Conservation (phyloP, 2,113 vertebrate genomes). For the Blennius ocellaris region DNA sequence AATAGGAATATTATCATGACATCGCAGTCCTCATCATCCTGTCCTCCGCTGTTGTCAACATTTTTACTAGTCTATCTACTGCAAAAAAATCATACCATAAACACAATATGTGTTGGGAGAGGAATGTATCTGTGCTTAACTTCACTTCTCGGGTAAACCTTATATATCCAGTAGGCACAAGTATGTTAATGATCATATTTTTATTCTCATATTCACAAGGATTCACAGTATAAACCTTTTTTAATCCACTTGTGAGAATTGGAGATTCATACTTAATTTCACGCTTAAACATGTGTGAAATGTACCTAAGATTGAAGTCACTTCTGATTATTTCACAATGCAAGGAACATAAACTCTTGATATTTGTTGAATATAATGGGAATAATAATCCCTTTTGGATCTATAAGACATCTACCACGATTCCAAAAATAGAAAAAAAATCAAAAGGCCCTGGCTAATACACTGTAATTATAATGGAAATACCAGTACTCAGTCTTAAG, state of each 20-base stretch:
- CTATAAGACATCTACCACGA: background rate
- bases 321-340: background rate
- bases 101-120: background rate
- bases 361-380: conserved; percentile 3
- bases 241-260: too few relatives aligned
- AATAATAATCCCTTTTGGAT: conserved; percentile 1
- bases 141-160: background rate
- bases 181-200: background rate
- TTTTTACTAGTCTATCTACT: too few relatives aligned
- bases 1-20: background rate
- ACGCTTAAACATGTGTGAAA: too few relatives aligned
- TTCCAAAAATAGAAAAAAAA: conserved; percentile 31
- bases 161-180: background rate
- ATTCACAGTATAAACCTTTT: conserved; percentile 10
- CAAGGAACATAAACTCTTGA: background rate
- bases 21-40: background rate
- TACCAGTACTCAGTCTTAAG: conserved; percentile 30
- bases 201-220: background rate
- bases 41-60: background rate
- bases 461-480: conserved; percentile 32
- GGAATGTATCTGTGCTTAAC: background rate
- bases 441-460: conserved; percentile 9
- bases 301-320: too few relatives aligned
- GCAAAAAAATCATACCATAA: background rate
- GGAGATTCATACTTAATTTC: too few relatives aligned